Evolutionary conservation across 2,113 vertebrate genomes (phyloP).

Genomic region (Mastomys coucha): DNA sequence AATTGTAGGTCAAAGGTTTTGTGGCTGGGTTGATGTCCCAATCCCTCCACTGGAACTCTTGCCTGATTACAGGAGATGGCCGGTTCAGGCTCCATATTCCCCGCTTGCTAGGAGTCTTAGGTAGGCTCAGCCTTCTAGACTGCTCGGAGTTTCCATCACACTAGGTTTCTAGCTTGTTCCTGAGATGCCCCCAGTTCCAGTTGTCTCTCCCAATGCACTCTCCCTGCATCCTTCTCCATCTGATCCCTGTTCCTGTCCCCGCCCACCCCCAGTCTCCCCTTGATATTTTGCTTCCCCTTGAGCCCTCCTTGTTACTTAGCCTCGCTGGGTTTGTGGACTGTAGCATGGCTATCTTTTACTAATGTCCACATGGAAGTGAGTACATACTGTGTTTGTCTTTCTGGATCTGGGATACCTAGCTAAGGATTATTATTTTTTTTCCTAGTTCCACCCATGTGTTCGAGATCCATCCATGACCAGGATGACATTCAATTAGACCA

Average conservation of each 20-base stretch:
- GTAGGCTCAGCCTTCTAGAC: neutral
- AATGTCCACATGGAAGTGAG: neutral
- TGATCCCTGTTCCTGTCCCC: neutral
- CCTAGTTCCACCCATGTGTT: neutral
- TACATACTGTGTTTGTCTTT: neutral
- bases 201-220: neutral
- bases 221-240: neutral
- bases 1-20: neutral
- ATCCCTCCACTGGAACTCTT: neutral
- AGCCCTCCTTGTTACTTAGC: neutral
- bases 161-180: neutral
- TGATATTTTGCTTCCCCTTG: neutral
- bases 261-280: neutral
- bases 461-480: too few relatives aligned
- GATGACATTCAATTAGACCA: too few relatives aligned
- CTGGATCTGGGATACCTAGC: neutral
- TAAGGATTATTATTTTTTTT: neutral
- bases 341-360: neutral
- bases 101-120: neutral
- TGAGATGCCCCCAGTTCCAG: neutral
- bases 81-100: neutral
- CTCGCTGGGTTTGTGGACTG: neutral
- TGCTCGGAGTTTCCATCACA: neutral
- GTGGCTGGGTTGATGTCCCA: neutral
- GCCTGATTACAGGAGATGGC: neutral